A percentile compares a stretch with the other conserved stretches of the same genome.
Conservation (phyloP, 2,113 vertebrate genomes). For the Halcyon malimbica region DNA sequence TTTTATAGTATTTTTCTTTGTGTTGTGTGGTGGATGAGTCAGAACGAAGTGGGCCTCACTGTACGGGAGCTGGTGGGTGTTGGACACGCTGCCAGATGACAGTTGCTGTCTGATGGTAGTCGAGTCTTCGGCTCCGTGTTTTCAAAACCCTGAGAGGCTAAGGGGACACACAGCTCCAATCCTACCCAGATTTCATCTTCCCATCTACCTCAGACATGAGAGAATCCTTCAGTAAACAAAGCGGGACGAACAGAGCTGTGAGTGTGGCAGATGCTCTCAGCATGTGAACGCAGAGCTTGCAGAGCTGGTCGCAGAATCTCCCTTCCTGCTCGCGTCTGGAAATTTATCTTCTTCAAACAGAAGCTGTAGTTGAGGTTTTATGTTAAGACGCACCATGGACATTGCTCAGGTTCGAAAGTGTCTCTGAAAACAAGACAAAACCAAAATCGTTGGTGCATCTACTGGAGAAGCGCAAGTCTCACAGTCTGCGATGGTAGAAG, state of each 20-base stretch:
- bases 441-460: too few species aligned
- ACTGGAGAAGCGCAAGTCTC: not conserved
- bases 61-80: not conserved
- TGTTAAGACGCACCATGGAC: rapidly evolving
- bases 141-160: not conserved
- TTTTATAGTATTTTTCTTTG: rapidly evolving
- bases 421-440: not conserved
- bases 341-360: rapidly evolving
- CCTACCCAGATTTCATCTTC: not conserved
- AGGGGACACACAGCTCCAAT: rapidly evolving
- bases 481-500: rapidly evolving
- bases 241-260: not conserved
- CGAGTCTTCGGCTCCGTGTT: not conserved
- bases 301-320: not conserved
- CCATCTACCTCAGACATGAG: rapidly evolving
- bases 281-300: not conserved
- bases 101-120: not conserved
- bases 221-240: not conserved
- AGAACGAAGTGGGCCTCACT: not conserved
- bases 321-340: not conserved
- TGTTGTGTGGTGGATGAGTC: not conserved
- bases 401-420: rapidly evolving
- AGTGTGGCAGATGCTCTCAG: not conserved
- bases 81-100: not conserved
- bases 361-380: rapidly evolving